phyloP scores from a whole-genome alignment of 2,113 vertebrate genomes.

The Cervus canadensis region DNA sequence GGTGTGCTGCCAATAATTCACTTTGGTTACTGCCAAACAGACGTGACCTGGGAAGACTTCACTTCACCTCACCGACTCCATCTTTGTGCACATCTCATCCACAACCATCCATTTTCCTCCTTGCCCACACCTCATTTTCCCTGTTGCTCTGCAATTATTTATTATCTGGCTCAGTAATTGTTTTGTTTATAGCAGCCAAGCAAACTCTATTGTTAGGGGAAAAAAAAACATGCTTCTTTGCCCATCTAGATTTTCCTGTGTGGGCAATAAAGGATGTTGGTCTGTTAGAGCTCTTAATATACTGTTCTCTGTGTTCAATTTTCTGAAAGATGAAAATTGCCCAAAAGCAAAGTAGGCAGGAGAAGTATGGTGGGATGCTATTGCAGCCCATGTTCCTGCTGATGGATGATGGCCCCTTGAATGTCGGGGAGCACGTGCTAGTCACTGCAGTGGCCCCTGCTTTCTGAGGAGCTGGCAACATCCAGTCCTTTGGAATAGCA shows the following conservation, averaged over 20 bases:
- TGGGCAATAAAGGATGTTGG: conserved; percentile 38
- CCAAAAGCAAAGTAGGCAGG: conserved; percentile 8
- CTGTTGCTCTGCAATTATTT: conserved; percentile 50
- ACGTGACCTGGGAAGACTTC: not conserved
- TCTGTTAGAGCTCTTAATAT: conserved; percentile 42
- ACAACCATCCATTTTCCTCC: not conserved
- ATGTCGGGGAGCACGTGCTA: not conserved
- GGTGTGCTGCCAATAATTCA: not conserved
- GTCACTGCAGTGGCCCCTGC: not conserved
- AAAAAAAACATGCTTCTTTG: not conserved
- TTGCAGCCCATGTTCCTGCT: rapidly evolving
- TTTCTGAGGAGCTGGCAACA: not conserved
- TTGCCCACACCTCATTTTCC: conserved; percentile 13
- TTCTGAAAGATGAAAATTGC: conserved; percentile 62
- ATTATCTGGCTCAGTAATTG: conserved; percentile 26
- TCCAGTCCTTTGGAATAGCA: not conserved
- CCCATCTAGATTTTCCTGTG: not conserved
- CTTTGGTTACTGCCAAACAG: not conserved
- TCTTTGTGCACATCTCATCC: not conserved
- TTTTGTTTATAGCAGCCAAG: conserved; percentile 10
- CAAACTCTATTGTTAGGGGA: conserved; percentile 28
- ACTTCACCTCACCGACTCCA: not conserved
- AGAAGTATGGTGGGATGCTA: not conserved
- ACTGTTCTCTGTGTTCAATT: conserved; percentile 20
- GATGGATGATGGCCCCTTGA: not conserved